Percentiles rank a stretch among this genome's conserved stretches.
Evolutionary conservation across 2,888 invertebrate genomes (phyloP).

Genomic region (Antitype chi): DNA sequence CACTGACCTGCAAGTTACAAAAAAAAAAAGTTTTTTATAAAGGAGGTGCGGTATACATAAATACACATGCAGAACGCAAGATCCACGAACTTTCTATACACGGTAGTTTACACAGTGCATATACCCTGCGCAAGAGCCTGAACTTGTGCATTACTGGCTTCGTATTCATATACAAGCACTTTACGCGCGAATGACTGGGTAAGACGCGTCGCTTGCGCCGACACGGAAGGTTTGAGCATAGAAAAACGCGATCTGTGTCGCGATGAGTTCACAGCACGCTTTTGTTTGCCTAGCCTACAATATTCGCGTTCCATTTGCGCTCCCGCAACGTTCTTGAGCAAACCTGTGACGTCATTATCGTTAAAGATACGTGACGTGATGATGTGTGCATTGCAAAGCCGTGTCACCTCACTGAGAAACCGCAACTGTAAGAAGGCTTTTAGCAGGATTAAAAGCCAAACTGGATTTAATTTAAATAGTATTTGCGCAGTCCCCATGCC

Average conservation of each 20-base stretch:
- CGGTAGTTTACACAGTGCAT: background rate
- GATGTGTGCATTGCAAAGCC: constrained; percentile 1
- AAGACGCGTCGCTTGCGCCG: background rate
- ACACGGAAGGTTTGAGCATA: background rate
- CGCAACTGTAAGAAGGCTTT: constrained; percentile 29
- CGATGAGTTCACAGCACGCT: background rate
- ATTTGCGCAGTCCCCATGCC: constrained; percentile 52
- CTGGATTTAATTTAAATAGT: constrained; percentile 55
- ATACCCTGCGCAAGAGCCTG: background rate
- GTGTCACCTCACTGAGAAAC: constrained; percentile 11
- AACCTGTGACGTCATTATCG: background rate
- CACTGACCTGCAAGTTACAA: no score
- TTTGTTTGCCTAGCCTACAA: constrained; percentile 2
- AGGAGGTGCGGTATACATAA: no score
- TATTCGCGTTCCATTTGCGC: background rate
- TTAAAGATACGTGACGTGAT: background rate
- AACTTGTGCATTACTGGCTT: background rate
- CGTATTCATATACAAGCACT: background rate
- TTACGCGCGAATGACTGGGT: no score
- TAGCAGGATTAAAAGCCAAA: constrained; percentile 42
- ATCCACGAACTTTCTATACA: no score
- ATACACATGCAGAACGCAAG: background rate
- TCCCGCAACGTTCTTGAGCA: background rate
- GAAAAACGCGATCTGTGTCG: background rate
- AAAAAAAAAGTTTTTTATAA: no score